A percentile compares a stretch with the other conserved stretches of the same genome.
Evolutionary conservation across 1,140 invertebrate genomes (phyloP).

Genomic region (Rhynchophorus ferrugineus): DNA sequence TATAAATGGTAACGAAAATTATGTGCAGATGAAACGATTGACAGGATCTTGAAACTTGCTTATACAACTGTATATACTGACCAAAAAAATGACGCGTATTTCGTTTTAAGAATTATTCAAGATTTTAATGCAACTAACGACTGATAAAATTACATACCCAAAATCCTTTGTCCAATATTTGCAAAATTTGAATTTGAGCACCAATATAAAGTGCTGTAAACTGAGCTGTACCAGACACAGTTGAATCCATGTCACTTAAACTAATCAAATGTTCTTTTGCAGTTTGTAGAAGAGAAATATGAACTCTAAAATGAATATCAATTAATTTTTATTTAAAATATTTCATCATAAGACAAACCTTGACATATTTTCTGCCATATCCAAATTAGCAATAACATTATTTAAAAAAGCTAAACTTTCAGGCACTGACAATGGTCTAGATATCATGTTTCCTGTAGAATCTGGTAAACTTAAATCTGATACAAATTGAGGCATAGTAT

Average conservation of each 20-base stretch:
- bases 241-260: conserved; percentile 65
- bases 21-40: too few species aligned
- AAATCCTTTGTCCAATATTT: conserved; percentile 37
- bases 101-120: too few species aligned
- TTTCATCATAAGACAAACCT: conserved; percentile 26
- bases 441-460: conserved; percentile 26
- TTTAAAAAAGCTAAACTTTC: conserved; percentile 56
- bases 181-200: conserved; percentile 48
- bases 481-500: conserved; percentile 88
- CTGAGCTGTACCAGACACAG: conserved; percentile 73
- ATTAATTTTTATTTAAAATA: background rate
- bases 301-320: conserved; percentile 38
- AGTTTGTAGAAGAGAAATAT: conserved; percentile 58
- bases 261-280: conserved; percentile 65
- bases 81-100: too few species aligned
- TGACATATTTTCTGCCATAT: conserved; percentile 54
- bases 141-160: too few species aligned
- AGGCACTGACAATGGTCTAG: conserved; percentile 29
- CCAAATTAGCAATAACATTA: conserved; percentile 62
- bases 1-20: too few species aligned
- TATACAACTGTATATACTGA: too few species aligned
- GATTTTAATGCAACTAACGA: too few species aligned
- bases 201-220: conserved; percentile 79
- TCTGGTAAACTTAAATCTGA: conserved; percentile 58
- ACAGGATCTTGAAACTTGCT: too few species aligned